Evolutionary conservation across 2,797 vertebrate species (phyloP).

Genomic region (Lemur catta): DNA sequence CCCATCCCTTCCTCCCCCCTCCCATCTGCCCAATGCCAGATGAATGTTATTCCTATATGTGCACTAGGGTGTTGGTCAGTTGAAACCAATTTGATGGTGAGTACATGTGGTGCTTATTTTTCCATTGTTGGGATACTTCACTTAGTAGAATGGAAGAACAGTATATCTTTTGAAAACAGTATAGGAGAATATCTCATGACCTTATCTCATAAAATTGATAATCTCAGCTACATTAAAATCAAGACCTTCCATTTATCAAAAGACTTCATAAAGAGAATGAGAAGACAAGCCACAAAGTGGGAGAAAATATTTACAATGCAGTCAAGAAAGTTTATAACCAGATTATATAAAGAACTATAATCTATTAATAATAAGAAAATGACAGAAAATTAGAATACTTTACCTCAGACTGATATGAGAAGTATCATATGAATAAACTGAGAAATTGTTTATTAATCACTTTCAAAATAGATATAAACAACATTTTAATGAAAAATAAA

Average conservation of each 20-base stretch:
- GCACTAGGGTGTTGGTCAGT: too few relatives aligned
- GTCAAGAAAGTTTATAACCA: neutral
- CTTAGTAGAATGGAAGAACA: neutral
- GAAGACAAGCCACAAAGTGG: neutral
- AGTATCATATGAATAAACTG: too few relatives aligned
- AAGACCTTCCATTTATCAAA: neutral
- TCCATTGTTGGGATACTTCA: too few relatives aligned
- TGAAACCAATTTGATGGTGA: too few relatives aligned
- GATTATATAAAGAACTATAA: neutral
- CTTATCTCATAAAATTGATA: neutral
- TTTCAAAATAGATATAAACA: neutral
- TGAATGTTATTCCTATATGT: too few relatives aligned
- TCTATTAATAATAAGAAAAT: neutral
- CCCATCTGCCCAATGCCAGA: too few relatives aligned
- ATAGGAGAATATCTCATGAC: neutral
- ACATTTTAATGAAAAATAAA: neutral
- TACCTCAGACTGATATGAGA: neutral
- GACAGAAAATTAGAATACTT: neutral
- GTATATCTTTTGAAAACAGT: neutral
- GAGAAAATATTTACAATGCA: neutral
- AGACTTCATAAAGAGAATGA: neutral
- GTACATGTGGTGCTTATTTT: too few relatives aligned
- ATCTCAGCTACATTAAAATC: neutral
- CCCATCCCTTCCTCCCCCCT: too few relatives aligned
- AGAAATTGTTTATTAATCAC: neutral